Evolutionary conservation across 2,888 invertebrate genomes (phyloP), one percentile per base, ranked within the genome.

Genomic region (Caenorhabditis sinica): DNA sequence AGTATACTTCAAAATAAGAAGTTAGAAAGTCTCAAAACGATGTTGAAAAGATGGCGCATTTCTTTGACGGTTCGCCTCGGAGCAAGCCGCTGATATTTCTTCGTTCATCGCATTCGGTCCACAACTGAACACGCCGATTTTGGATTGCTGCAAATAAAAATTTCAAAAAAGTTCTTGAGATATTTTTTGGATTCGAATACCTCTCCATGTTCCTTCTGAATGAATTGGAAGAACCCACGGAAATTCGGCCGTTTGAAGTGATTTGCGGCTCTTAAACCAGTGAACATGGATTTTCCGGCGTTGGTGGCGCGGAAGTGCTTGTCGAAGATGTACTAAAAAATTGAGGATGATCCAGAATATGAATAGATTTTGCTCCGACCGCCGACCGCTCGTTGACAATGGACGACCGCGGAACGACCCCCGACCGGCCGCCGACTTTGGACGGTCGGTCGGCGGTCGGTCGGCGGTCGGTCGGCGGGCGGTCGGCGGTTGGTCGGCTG

Each of bases 111-210:
- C 97, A 15, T 97, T 95, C 0, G 98, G 98, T 0, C 99, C 99
- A 93, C 98, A 99, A 81, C 97, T 98, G 94, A 99, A 99, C 83
- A 99, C 98, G 30, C 98, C 98, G 90, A 99, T 97, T 94, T 98
- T 89, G 49, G 87, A 80, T 33, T 87, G 86, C 91, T 91, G 80
- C 30, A 89, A 85, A n/a, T 9, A n/a, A n/a, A n/a, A n/a, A n/a
- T n/a, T n/a, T n/a, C n/a, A n/a, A n/a, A n/a, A n/a, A n/a, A n/a
- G n/a, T n/a, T n/a, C n/a, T n/a, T n/a, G n/a, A n/a, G n/a, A n/a
- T n/a, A n/a, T n/a, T n/a, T n/a, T n/a, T n/a, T n/a, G n/a, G n/a
- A n/a, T n/a, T n/a, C 53, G n/a, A n/a, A 20, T 93, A 97, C 97
- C 93, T 97, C 97, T 93, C 96, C 96, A 93, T 98, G 97, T 93